Percentiles rank a stretch among this genome's conserved stretches.
Evolutionary conservation across 2,797 vertebrate species (phyloP).

Genomic region (Pogonophryne albipinna): DNA sequence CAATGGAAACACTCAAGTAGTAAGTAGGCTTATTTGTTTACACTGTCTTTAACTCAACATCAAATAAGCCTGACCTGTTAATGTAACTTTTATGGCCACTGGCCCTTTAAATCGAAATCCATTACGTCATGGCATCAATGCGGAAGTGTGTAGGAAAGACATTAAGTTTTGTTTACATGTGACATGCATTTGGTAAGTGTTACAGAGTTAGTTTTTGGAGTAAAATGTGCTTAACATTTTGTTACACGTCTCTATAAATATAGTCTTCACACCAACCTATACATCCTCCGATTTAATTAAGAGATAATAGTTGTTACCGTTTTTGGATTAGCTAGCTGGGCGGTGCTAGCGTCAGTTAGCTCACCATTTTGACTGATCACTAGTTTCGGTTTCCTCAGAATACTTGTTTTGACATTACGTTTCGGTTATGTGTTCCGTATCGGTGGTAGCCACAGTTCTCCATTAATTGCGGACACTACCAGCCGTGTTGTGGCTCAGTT

Average conservation of each 20-base stretch:
- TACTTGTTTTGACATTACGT: not conserved
- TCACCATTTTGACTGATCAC: not conserved
- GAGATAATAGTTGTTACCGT: not conserved
- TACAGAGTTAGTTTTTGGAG: not conserved
- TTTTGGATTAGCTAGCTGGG: slow-evolving; percentile 1
- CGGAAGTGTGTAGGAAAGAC: slow-evolving; percentile 65
- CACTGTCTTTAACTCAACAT: not conserved
- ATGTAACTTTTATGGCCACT: not conserved
- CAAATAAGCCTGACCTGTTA: slow-evolving; percentile 15
- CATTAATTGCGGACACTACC: too few relatives aligned
- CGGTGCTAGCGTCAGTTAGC: slow-evolving; percentile 37
- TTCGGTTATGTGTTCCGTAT: not conserved
- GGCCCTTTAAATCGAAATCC: slow-evolving; percentile 50
- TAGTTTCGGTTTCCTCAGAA: slow-evolving; percentile 53
- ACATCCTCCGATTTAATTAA: not conserved
- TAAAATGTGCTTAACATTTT: not conserved
- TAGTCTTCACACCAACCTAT: rapidly evolving
- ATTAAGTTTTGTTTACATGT: slow-evolving; percentile 68
- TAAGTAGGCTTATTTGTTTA: slow-evolving; percentile 31
- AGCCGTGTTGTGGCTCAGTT: not conserved
- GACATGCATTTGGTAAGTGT: slow-evolving; percentile 50
- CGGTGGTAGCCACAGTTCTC: rapidly evolving
- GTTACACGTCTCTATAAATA: rapidly evolving
- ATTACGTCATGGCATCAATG: slow-evolving; percentile 58
- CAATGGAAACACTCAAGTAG: too few relatives aligned